Percentiles rank a stretch among this genome's conserved stretches.
phyloP scores from a whole-genome alignment of 2,888 invertebrate species.

The Eupsilia transversa region DNA sequence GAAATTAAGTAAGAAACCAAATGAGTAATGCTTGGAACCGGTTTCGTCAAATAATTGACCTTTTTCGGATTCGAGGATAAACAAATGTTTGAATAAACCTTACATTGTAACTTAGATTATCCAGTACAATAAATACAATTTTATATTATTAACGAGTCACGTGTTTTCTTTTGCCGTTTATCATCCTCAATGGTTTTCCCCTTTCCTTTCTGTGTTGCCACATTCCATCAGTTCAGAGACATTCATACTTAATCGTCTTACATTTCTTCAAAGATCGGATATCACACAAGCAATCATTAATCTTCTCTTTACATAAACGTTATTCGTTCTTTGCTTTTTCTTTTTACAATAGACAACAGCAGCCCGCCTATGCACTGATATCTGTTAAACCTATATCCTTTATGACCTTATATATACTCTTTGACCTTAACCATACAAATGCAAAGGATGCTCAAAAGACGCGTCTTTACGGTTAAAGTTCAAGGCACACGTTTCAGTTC shows the following conservation, averaged over 20 bases:
- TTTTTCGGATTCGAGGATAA: not conserved
- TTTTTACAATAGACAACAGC: not conserved
- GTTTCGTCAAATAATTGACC: not conserved
- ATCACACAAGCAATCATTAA: not conserved
- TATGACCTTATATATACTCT: not conserved
- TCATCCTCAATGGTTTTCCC: not conserved
- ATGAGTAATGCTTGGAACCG: not conserved
- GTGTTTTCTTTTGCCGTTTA: not conserved
- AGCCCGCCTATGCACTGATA: not conserved
- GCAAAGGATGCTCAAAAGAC: not conserved
- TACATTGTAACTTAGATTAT: not conserved
- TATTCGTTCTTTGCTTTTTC: too few relatives aligned
- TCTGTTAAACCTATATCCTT: not conserved
- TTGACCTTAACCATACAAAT: not conserved
- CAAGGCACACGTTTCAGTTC: accelerated
- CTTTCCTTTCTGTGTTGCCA: not conserved
- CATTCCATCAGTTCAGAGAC: not conserved
- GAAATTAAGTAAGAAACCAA: not conserved
- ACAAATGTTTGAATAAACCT: not conserved
- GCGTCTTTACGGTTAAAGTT: too few relatives aligned
- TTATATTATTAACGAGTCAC: not conserved
- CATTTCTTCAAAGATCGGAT: not conserved
- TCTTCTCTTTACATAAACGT: too few relatives aligned
- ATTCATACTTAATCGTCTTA: not conserved
- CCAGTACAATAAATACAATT: not conserved